These are phyloP conservation scores for Zaprionus inermis DNA, from an alignment of 1,140 invertebrate species.

Conservation along the genomic window DNA sequence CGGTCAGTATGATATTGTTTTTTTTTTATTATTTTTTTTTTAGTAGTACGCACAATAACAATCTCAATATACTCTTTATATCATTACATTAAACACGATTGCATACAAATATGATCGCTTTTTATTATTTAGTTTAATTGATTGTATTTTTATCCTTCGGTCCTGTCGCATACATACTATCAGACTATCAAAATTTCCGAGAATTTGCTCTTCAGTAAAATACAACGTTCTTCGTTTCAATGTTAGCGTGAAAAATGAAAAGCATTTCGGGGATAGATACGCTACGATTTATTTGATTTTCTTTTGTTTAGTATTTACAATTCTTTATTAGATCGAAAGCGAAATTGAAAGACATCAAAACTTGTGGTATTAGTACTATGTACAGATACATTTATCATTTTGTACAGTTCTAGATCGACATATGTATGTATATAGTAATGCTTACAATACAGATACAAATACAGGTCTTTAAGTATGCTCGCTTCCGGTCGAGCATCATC, in stretches of 20 bases:
- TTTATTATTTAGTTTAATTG: not conserved
- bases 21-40: too few species aligned
- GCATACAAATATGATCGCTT: too few species aligned
- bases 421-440: slow-evolving; percentile 2
- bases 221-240: not conserved
- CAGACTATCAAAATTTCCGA: not conserved
- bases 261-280: slow-evolving; percentile 1
- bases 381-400: slow-evolving; percentile 33
- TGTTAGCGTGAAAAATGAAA: not conserved
- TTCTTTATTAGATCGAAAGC: slow-evolving; percentile 51
- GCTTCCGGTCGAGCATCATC: slow-evolving; percentile 26
- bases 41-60: too few species aligned
- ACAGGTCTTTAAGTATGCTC: slow-evolving; percentile 68
- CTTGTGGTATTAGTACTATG: not conserved
- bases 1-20: not conserved
- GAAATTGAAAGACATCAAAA: slow-evolving; percentile 43
- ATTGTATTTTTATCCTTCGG: not conserved
- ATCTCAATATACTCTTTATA: too few species aligned
- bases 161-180: not conserved
- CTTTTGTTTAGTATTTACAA: slow-evolving; percentile 25
- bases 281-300: not conserved
- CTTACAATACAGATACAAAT: slow-evolving; percentile 7
- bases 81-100: too few species aligned
- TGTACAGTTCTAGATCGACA: slow-evolving; percentile 54
- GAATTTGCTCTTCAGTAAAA: not conserved